phyloP scores from a whole-genome alignment of 2,888 invertebrate species.

The Minunthozetes semirufus region DNA sequence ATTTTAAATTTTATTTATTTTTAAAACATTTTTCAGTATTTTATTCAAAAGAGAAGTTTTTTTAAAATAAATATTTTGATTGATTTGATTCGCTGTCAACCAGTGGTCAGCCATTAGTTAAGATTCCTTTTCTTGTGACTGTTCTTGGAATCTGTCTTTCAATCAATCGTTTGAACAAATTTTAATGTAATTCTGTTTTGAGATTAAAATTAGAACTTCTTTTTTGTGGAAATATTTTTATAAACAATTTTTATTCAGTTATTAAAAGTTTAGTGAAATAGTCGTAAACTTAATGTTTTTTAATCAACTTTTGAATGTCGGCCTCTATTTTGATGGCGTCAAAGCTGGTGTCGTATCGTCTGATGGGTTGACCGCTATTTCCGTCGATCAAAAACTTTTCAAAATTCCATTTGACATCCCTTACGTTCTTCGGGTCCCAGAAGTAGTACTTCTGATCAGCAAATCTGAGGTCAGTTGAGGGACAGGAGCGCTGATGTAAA shows the following conservation, averaged over 20 bases:
- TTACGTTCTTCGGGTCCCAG: conserved; percentile 46
- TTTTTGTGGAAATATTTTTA: too few species aligned
- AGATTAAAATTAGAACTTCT: too few species aligned
- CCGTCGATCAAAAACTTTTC: conserved; percentile 50
- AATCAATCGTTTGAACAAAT: too few species aligned
- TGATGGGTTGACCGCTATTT: conserved; percentile 44
- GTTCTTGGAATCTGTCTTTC: too few species aligned
- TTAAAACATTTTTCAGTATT: too few species aligned
- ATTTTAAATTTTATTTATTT: too few species aligned
- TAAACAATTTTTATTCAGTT: not conserved
- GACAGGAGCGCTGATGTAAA: conserved; percentile 45
- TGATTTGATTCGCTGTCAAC: too few species aligned
- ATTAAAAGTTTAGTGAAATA: not conserved
- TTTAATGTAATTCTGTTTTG: too few species aligned
- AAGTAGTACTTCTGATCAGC: conserved; percentile 44
- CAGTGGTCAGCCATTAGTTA: too few species aligned
- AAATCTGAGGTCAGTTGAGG: conserved; percentile 46
- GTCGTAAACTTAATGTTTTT: not conserved
- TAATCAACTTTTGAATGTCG: not conserved
- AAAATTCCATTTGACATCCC: conserved; percentile 51
- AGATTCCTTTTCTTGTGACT: too few species aligned
- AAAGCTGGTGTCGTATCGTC: conserved; percentile 44
- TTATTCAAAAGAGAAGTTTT: too few species aligned
- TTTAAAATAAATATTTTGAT: too few species aligned
- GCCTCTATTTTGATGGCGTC: not conserved